Evolutionary conservation across 2,113 vertebrate genomes (phyloP).

Genomic region (Xiphorhynchus elegans): DNA sequence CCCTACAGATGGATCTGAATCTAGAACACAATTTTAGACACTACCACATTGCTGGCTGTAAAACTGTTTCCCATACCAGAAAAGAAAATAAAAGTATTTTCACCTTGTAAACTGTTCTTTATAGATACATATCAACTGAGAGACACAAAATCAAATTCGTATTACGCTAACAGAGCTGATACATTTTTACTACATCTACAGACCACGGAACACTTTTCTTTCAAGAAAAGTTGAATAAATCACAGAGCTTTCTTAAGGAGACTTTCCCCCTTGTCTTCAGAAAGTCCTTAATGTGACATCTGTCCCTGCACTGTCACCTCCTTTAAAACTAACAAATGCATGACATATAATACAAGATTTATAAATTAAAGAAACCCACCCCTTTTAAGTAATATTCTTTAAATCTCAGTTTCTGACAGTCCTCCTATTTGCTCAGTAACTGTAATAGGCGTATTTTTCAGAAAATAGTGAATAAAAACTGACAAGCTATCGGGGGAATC

Average conservation of each 20-base stretch:
- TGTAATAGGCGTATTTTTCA: slow-evolving; percentile 82
- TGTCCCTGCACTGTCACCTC: slow-evolving; percentile 70
- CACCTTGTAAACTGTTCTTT: not conserved
- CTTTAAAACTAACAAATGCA: slow-evolving; percentile 77
- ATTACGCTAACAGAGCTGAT: slow-evolving; percentile 28
- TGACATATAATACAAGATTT: slow-evolving; percentile 81
- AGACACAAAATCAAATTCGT: slow-evolving; percentile 27
- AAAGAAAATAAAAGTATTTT: not conserved
- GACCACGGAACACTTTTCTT: not conserved
- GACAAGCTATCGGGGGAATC: slow-evolving; percentile 89
- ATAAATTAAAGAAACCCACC: slow-evolving; percentile 83
- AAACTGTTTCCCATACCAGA: not conserved
- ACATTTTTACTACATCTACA: not conserved
- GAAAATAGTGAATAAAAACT: slow-evolving; percentile 90
- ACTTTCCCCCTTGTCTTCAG: slow-evolving; percentile 57
- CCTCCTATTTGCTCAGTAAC: slow-evolving; percentile 81
- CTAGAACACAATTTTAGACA: not conserved
- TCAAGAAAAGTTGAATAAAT: slow-evolving; percentile 61
- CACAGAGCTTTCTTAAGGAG: slow-evolving; percentile 33
- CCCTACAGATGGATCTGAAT: not conserved
- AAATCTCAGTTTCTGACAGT: slow-evolving; percentile 83
- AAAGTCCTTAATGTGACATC: slow-evolving; percentile 80
- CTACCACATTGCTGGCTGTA: not conserved
- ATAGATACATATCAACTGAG: not conserved
- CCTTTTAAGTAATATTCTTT: slow-evolving; percentile 87